Base-by-base conservation (phyloP, 2,888 invertebrate genomes). In the Altica lythri region DNA sequence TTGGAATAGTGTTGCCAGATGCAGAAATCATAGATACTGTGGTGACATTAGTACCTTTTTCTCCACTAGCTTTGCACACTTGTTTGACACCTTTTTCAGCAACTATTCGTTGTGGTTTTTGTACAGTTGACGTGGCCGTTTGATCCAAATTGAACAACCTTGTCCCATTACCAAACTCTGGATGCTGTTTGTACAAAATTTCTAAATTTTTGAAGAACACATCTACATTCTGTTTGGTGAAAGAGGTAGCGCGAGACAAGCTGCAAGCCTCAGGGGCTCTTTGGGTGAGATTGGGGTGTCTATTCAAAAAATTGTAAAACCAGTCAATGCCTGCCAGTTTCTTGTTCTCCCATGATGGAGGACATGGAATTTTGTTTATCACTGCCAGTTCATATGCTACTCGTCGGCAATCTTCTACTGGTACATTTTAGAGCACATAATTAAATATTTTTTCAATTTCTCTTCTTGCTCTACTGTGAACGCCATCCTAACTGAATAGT, bases 251-350 rank as follows among this genome's bases (percentile, higher is more conserved):
- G 10, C 27, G 14, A 10, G 25, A 51, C 17, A 40, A 42, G 40
- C 42, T 42, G 30, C 49, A 49, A 27, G 27, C 49, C 18, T 49
- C 38, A n/a, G 68, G 74, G 70, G 72, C 72, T 71, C 34, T 37
- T 37, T 17, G 17, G 37, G 8, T 18, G 37, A 37, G 37, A 9
- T 37, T 37, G 37, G 37, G 18, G 1, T 37, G 17, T n/a, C 37
- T 37, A 8, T 37, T 1, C 1, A 17, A n/a, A 17, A 37, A 37
- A 37, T 16, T 8, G 22, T 19, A 19, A 19, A 19, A 19, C 22
- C 22, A 19, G 22, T 19, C 22, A 19, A 19, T 19, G 22, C 8
- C n/a, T 16, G 18, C 9, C 1, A 37, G 2, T 37, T 37, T 37
- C 37, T 37, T 37, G 1, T 16, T 8, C 1, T 17, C 10, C 18